A percentile compares a stretch with the other conserved stretches of the same genome.
These are phyloP conservation scores for Eilema depressum DNA, from an alignment of 2,888 invertebrate species.

Conservation along the genomic window DNA sequence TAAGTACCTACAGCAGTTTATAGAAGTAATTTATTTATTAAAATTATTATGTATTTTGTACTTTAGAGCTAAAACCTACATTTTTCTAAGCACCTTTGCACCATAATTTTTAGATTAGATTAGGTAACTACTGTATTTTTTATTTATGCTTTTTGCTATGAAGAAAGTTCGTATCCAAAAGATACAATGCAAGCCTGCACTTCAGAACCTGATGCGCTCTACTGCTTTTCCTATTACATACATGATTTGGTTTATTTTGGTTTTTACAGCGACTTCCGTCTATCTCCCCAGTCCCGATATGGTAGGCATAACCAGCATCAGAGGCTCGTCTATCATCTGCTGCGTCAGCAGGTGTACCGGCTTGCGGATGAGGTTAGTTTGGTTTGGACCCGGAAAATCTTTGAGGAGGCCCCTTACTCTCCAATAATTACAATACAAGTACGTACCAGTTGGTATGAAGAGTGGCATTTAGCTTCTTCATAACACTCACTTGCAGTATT, in stretches of 20 bases:
- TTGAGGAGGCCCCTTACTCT: no score
- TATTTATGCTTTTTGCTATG: background rate
- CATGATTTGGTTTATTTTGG: background rate
- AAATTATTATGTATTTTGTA: no score
- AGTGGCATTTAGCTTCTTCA: background rate
- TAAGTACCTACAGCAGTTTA: no score
- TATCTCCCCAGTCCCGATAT: background rate
- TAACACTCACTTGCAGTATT: background rate
- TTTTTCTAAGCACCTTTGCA: background rate
- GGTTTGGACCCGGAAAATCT: no score
- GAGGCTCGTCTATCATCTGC: no score
- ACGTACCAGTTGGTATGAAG: background rate
- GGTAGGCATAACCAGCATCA: no score
- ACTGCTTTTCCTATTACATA: background rate
- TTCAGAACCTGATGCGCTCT: background rate
- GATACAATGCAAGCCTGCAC: background rate
- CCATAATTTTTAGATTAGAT: background rate
- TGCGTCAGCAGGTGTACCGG: background rate
- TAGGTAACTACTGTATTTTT: background rate
- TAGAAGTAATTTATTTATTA: no score
- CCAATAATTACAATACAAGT: background rate
- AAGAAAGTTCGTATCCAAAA: background rate
- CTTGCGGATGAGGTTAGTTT: no score
- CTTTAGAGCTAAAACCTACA: no score
- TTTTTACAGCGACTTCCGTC: background rate